Evolutionary conservation across 2,113 vertebrate species (phyloP).

Genomic region (Dendropsophus ebraccatus): DNA sequence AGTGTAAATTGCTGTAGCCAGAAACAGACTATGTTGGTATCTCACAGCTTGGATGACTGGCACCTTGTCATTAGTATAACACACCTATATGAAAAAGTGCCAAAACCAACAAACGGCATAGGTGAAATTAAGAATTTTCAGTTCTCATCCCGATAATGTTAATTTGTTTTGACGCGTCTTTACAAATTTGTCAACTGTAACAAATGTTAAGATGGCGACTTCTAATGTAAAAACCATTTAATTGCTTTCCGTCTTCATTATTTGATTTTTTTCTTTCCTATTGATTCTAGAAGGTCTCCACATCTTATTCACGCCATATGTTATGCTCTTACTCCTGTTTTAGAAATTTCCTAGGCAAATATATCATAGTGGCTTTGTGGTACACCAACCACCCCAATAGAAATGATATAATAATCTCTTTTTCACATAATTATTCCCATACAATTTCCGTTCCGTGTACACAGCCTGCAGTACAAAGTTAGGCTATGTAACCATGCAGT

Average conservation of each 20-base stretch:
- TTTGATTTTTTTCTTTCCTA: constrained; percentile 53
- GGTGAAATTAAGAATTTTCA: constrained; percentile 59
- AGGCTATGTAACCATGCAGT: constrained; percentile 56
- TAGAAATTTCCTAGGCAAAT: constrained; percentile 20
- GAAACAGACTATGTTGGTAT: constrained; percentile 71
- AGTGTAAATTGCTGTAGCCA: constrained; percentile 77
- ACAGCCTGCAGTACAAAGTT: constrained; percentile 31
- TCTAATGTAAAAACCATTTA: constrained; percentile 16
- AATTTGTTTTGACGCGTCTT: constrained; percentile 60
- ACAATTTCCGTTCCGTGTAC: constrained; percentile 51
- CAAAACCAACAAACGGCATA: constrained; percentile 69
- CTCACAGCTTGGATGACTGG: constrained; percentile 80
- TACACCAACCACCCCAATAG: constrained; percentile 29
- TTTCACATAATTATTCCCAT: constrained; percentile 51
- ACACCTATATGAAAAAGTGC: constrained; percentile 75
- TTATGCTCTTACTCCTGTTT: constrained; percentile 36
- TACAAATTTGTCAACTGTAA: constrained; percentile 65
- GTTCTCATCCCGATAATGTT: constrained; percentile 64
- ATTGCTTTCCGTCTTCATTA: constrained; percentile 41
- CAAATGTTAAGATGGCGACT: constrained; percentile 28
- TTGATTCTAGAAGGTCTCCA: neutral
- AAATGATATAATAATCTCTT: constrained; percentile 18
- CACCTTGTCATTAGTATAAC: constrained; percentile 79
- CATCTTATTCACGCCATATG: neutral
- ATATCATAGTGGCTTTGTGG: constrained; percentile 51